Evolutionary conservation across 2,113 vertebrate genomes (phyloP).

Genomic region (Carettochelys insculpta): DNA sequence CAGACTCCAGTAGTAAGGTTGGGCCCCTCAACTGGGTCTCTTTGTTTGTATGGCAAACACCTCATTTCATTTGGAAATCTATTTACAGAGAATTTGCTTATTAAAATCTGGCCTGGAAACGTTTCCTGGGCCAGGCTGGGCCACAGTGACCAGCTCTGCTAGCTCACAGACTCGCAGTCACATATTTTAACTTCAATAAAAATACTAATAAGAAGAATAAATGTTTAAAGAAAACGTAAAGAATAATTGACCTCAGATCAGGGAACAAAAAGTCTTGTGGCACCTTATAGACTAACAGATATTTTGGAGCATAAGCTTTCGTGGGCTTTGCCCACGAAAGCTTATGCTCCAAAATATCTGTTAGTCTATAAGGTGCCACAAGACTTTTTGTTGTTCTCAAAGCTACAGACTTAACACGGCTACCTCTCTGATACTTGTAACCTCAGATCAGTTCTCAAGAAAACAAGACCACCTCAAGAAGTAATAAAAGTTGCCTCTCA

Average conservation of each 20-base stretch:
- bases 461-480: conserved; percentile 53
- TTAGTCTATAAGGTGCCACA: no score
- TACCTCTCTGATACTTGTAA: no score
- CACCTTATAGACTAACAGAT: no score
- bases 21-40: rapidly evolving
- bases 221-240: not conserved
- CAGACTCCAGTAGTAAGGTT: not conserved
- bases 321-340: no score
- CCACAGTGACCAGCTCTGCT: conserved; percentile 34
- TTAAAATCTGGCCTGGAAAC: conserved; percentile 7
- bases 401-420: no score
- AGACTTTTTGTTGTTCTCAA: no score
- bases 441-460: conserved; percentile 57
- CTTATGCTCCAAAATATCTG: no score
- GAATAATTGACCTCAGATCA: conserved; percentile 65
- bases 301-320: no score
- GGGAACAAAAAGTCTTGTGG: no score
- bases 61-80: conserved; percentile 28
- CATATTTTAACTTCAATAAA: not conserved
- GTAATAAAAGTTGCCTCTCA: conserved; percentile 68
- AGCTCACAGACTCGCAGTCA: not conserved
- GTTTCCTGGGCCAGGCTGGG: conserved; percentile 34
- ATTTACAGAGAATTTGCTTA: conserved; percentile 32
- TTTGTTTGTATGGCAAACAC: conserved; percentile 1
- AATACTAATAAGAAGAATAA: not conserved